Base-by-base conservation (phyloP, 1,140 invertebrate genomes). In the Zaprionus nigranus region DNA sequence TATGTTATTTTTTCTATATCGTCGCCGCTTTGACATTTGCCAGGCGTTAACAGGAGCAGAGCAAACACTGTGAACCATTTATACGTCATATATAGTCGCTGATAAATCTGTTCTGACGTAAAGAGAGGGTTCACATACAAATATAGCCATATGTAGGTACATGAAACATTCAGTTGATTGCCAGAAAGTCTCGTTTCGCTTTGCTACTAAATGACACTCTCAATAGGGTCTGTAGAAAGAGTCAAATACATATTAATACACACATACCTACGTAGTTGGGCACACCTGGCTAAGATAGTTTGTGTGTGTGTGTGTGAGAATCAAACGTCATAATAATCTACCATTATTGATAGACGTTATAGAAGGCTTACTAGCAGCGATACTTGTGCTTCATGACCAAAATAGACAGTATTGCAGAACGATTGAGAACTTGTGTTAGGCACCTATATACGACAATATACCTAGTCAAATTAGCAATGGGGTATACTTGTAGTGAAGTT, bases 31-130 rank as follows among this genome's bases (percentile, higher is more conserved):
- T 51, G 46, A 51, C 46, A 51, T 51, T 51, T 51, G 46, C 20
- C 40, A 43, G 40, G n/a, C 46, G 46, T 5, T 11, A 4, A 51
- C 13, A 22, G 20, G 46, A 11, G 46, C 17, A 24, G 6, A 17
- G n/a, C 15, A 46, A n/a, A 15, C 15, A 46, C 40, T 46, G 40
- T 46, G 40, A 6, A 15, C 40, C 40, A 46, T 6, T 38, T 15
- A 38, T 13, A 46, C 2, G 20, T 51, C 4, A 11, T 13, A 20
- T 51, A n/a, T 51, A 51, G 17, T 51, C 46, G 20, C 46, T 24
- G 46, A 51, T 51, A 51, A 51, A 51, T 51, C 17, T 12, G 12
- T 4, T 24, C 46, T 51, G 46, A 51, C 46, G 46, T 51, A 51
- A 51, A 22, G 20, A 22, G 11, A 12, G 46, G 20, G 46, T 5